Evolutionary conservation across 1,140 invertebrate species (phyloP), one percentile per base, ranked within the genome.

Genomic region (Branchinecta lynchi): DNA sequence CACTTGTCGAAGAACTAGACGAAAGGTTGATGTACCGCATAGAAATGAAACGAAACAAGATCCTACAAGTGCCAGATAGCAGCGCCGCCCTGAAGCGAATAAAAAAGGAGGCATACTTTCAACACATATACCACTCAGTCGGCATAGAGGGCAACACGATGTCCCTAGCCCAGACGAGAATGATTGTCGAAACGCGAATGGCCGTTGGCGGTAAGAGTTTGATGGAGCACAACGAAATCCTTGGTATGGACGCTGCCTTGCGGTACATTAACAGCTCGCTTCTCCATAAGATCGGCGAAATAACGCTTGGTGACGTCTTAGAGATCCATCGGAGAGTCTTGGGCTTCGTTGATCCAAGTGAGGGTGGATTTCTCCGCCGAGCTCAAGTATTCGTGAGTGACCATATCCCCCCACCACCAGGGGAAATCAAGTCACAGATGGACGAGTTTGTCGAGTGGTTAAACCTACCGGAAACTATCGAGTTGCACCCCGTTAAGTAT

Each of bases 61-160:
- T 97, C 17, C 84, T 88, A 21, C 84, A 85, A 17, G 88, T 94
- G 73, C 89, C 93, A 66, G 86, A 90, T 72, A 84, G 84, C 46
- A 86, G 87, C 78, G 81, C 86, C 5, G 88, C 90, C 10, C 80
- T 96, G 69, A 82, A 89, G 71, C 83, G 92, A 73, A 87, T 92
- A 2, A 98, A 96, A 76, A 90, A 92, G 76, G 92, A 96, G 78
- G 89, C 90, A 15, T 97, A 96, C 78, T 96, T 93, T 77, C 87
- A 92, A 76, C 92, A 98, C 78, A 93, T 98, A 70, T 96, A 97
- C 80, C 95, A 98, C 76, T 96, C 93, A 3, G 93, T 95, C 69
- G 95, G 90, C 45, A 96, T 98, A 72, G 95, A 98, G 81, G 96
- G 96, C 3, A 98, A 98, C 75, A 97, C 94, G 1, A 90, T 98